Evolutionary conservation across 2,888 invertebrate genomes (phyloP).

Genomic region (Xestia sexstrigata): DNA sequence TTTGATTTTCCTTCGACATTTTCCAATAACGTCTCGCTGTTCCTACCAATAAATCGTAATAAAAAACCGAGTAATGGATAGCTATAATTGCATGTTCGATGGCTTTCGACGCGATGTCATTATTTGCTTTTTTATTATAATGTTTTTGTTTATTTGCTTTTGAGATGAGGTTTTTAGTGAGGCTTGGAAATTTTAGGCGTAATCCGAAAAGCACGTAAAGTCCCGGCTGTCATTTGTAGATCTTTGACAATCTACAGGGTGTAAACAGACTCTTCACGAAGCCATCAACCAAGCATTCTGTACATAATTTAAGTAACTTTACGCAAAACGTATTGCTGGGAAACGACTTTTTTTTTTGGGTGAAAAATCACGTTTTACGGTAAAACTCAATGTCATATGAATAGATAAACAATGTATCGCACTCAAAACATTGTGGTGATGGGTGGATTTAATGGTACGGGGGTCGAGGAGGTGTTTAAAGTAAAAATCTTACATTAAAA

Average conservation of each 20-base stretch:
- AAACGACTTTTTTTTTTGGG: no score
- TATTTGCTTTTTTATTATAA: not conserved
- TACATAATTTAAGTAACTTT: no score
- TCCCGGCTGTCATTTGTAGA: not conserved
- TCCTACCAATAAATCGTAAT: slow-evolving; percentile 38
- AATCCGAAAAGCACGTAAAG: not conserved
- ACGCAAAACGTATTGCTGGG: no score
- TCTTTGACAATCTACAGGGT: not conserved
- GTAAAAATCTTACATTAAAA: no score
- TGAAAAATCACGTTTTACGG: no score
- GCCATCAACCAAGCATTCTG: no score
- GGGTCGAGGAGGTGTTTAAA: no score
- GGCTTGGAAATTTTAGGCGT: not conserved
- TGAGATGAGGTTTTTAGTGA: slow-evolving; percentile 7
- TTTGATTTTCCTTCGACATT: slow-evolving; percentile 8
- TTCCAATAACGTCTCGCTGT: slow-evolving; percentile 24
- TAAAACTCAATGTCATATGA: no score
- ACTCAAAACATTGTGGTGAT: no score
- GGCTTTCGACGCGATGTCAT: not conserved
- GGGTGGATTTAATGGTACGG: no score
- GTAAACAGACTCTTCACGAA: no score
- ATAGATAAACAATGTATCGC: no score
- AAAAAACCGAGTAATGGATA: slow-evolving; percentile 30
- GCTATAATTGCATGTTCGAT: slow-evolving; percentile 33
- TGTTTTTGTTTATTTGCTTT: slow-evolving; percentile 1